Evolutionary conservation across 2,113 vertebrate species (phyloP).

Genomic region (Peromyscus polionotus): DNA sequence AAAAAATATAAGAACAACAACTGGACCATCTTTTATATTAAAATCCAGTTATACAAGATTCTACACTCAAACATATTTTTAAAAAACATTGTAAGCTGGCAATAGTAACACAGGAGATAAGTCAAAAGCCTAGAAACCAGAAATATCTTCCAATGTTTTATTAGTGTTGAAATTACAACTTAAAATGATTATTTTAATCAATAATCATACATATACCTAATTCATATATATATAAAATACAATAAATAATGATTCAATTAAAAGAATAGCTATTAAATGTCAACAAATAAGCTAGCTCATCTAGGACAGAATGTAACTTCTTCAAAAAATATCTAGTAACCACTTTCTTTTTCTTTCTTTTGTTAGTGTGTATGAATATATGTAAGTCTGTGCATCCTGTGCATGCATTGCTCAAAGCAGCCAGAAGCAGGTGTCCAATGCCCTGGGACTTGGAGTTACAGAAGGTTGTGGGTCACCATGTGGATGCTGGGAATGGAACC

Average conservation of each 20-base stretch:
- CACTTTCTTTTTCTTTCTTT: not conserved
- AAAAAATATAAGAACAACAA: not conserved
- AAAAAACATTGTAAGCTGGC: not conserved
- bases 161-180: slow-evolving; percentile 20
- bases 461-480: not conserved
- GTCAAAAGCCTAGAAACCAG: slow-evolving; percentile 44
- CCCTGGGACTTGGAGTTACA: not conserved
- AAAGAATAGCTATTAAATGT: slow-evolving; percentile 9
- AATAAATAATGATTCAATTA: not conserved
- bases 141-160: slow-evolving; percentile 37
- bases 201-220: not conserved
- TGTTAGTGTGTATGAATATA: not conserved
- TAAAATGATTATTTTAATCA: slow-evolving; percentile 58
- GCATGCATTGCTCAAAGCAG: not conserved
- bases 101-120: not conserved
- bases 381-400: not conserved
- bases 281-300: not conserved
- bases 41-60: slow-evolving; percentile 30
- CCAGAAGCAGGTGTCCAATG: not conserved
- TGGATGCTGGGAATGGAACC: not conserved
- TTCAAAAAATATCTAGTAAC: not conserved
- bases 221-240: not conserved
- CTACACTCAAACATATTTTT: slow-evolving; percentile 2
- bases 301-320: slow-evolving; percentile 6
- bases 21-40: not conserved